Evolutionary conservation across 2,797 vertebrate species (phyloP).

Genomic region (Sebastes minor): DNA sequence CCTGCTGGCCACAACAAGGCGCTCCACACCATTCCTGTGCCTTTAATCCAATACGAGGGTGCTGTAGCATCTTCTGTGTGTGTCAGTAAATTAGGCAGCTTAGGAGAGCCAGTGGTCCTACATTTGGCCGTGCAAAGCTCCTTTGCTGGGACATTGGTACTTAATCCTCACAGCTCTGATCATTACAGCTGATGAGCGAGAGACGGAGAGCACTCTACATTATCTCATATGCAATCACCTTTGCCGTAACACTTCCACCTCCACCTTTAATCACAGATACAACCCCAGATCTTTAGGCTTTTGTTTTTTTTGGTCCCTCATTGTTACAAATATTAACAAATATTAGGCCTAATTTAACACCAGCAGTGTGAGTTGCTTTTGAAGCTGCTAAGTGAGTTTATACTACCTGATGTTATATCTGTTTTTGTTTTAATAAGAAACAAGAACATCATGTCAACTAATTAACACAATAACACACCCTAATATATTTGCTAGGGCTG

Average conservation of each 20-base stretch:
- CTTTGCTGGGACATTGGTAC: constrained; percentile 74
- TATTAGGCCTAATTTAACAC: background rate
- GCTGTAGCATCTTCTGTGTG: constrained; percentile 47
- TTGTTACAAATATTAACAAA: background rate
- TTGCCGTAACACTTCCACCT: background rate
- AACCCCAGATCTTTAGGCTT: background rate
- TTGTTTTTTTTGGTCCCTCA: background rate
- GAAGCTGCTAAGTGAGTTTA: background rate
- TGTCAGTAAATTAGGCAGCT: constrained; percentile 76
- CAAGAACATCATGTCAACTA: background rate
- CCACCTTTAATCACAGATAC: constrained; percentile 12
- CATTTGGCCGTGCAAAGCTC: constrained; percentile 74
- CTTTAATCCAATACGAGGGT: constrained; percentile 39
- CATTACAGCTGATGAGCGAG: constrained; percentile 63
- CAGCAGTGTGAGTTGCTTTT: background rate
- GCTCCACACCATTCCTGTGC: constrained; percentile 47
- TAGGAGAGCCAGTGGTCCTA: constrained; percentile 71
- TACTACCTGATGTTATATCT: background rate
- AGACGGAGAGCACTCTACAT: constrained; percentile 27
- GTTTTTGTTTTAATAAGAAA: background rate
- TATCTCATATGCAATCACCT: constrained; percentile 18
- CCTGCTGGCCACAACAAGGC: constrained; percentile 69
- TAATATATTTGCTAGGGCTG: background rate
- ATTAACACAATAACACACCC: background rate
- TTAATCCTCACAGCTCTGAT: constrained; percentile 76